These are phyloP conservation scores for Drosophila basisetae DNA, from an alignment of 2,888 invertebrate species.

Conservation along the genomic window DNA sequence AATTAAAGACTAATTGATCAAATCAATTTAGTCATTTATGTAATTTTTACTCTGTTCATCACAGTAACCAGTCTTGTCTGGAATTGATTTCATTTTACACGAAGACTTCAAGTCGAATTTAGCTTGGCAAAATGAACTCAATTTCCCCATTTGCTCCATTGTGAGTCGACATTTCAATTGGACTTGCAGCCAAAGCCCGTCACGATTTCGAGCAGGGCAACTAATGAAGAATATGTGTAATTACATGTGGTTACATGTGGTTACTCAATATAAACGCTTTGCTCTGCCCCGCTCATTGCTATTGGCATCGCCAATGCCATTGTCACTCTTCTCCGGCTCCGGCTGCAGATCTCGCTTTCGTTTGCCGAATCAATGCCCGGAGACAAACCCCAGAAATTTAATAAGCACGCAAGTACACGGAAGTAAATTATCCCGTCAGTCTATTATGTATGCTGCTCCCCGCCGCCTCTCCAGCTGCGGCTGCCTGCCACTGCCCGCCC, in stretches of 20 bases:
- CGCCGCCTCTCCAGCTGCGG: neutral
- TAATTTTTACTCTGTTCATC: neutral
- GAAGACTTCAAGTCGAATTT: neutral
- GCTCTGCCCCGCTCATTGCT: constrained; percentile 28
- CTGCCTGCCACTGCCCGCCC: neutral
- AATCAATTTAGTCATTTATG: neutral
- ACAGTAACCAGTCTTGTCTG: neutral
- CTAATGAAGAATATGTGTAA: constrained; percentile 75
- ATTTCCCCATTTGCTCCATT: constrained; percentile 40
- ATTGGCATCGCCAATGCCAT: constrained; percentile 49
- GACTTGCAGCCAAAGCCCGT: constrained; percentile 40
- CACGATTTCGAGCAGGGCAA: constrained; percentile 61
- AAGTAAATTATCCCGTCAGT: constrained; percentile 78
- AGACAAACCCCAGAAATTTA: constrained; percentile 79
- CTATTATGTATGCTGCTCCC: constrained; percentile 67
- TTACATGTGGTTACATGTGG: constrained; percentile 78
- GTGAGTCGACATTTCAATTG: constrained; percentile 31
- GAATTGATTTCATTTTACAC: neutral
- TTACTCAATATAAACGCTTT: constrained; percentile 61
- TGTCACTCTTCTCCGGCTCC: constrained; percentile 37
- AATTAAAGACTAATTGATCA: neutral
- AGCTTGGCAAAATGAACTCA: neutral
- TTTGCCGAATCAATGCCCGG: constrained; percentile 67
- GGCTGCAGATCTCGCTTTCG: neutral
- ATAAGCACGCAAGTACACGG: constrained; percentile 80